Conservation (phyloP, 2,113 vertebrate species). For the Chaetura pelagica region DNA sequence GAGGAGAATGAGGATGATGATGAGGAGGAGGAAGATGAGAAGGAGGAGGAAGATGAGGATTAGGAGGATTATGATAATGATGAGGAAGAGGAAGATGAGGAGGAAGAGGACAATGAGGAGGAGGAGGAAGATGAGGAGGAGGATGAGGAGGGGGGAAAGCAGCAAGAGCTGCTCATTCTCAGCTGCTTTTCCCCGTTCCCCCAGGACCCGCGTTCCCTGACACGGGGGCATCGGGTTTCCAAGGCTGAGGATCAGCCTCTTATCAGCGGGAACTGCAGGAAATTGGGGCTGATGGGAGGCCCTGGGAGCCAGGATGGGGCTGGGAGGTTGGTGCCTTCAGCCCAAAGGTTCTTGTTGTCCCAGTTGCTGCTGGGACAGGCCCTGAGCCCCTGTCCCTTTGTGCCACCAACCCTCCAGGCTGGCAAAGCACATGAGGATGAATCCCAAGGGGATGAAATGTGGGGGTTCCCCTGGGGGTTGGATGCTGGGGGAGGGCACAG, state of each 20-base stretch:
- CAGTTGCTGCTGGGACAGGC: not conserved
- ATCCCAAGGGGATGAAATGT: accelerated
- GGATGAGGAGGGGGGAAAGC: not conserved
- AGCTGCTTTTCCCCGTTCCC: constrained; percentile 25
- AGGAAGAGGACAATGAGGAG: no score
- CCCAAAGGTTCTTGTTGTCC: not conserved
- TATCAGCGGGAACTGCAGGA: constrained; percentile 59
- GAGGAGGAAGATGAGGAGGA: not conserved
- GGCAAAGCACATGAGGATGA: accelerated
- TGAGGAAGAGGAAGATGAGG: not conserved
- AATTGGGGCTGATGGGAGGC: constrained; percentile 72
- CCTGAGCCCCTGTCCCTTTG: not conserved
- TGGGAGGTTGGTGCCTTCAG: not conserved
- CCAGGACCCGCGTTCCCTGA: constrained; percentile 2
- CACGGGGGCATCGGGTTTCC: constrained; percentile 57
- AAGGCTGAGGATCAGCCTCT: constrained; percentile 60
- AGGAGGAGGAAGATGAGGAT: not conserved
- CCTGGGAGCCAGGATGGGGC: not conserved
- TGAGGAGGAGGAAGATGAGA: not conserved
- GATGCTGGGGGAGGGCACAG: not conserved
- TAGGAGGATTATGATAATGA: no score
- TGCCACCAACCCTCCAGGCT: not conserved
- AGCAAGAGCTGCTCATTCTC: constrained; percentile 69
- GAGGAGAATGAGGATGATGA: no score
- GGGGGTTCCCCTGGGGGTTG: not conserved